Conservation (phyloP, 2,113 vertebrate species). For the Neogobius melanostomus region DNA sequence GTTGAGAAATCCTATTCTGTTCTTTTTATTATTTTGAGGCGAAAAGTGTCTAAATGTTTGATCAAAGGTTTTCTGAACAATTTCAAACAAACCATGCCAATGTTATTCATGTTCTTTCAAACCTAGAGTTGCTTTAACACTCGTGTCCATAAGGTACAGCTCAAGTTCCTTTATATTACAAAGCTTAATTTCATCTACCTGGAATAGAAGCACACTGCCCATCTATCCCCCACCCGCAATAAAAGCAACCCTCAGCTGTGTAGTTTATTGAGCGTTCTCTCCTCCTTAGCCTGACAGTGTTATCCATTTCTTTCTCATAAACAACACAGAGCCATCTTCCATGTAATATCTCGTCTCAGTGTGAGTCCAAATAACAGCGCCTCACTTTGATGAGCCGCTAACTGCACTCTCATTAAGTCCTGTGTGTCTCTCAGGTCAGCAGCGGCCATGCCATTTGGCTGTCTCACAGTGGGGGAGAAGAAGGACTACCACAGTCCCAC, state of each 20-base stretch:
- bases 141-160: no score
- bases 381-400: slow-evolving; percentile 1
- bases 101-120: no score
- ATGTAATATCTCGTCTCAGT: slow-evolving; percentile 11
- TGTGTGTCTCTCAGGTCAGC: slow-evolving; percentile 72
- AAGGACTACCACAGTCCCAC: slow-evolving; percentile 97
- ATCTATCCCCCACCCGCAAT: neutral
- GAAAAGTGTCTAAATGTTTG: no score
- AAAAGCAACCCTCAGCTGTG: slow-evolving; percentile 2
- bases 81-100: no score
- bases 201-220: neutral
- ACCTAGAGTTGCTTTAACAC: no score
- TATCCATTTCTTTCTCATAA: slow-evolving; percentile 19
- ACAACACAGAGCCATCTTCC: slow-evolving; percentile 38
- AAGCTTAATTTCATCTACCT: no score
- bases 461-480: slow-evolving; percentile 95
- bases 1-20: no score
- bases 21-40: no score
- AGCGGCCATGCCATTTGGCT: slow-evolving; percentile 97
- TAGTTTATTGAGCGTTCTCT: slow-evolving; percentile 26
- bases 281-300: slow-evolving; percentile 31
- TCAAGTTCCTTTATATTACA: no score
- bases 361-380: slow-evolving; percentile 8
- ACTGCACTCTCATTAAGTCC: slow-evolving; percentile 15
- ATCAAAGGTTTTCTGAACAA: no score